A percentile compares a stretch with the other conserved stretches of the same genome.
These are phyloP conservation scores for Folsomia manolachei DNA, from an alignment of 2,888 invertebrate genomes.

Conservation along the genomic window DNA sequence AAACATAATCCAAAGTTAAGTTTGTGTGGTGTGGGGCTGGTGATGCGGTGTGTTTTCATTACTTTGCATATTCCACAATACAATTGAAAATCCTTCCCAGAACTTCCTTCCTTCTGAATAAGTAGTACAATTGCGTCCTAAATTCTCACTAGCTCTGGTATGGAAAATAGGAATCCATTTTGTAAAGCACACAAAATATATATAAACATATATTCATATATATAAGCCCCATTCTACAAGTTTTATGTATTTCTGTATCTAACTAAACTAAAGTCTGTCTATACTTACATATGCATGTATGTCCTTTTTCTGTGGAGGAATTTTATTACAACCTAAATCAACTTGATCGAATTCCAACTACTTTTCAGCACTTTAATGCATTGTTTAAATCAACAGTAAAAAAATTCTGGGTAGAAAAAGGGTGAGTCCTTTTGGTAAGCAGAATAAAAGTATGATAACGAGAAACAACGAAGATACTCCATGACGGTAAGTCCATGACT, in stretches of 20 bases:
- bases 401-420: neutral
- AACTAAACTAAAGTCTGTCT: too few relatives aligned
- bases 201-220: constrained; percentile 4
- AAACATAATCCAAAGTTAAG: neutral
- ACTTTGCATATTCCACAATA: constrained; percentile 18
- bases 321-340: neutral
- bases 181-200: neutral
- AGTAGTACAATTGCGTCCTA: neutral
- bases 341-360: neutral
- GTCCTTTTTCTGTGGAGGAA: neutral
- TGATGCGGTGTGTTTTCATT: constrained; percentile 16
- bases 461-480: neutral
- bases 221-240: neutral
- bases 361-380: neutral
- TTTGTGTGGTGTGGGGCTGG: neutral
- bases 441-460: too few relatives aligned
- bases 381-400: neutral
- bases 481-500: neutral
- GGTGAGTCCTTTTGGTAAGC: too few relatives aligned
- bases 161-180: constrained; percentile 3
- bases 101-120: constrained; percentile 2
- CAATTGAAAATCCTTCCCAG: neutral
- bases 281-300: neutral
- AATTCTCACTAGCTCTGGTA: neutral
- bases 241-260: too few relatives aligned